Evolutionary conservation across 2,113 vertebrate species (phyloP), one percentile per base, ranked within the genome.

Genomic region (Bubo scandiacus): DNA sequence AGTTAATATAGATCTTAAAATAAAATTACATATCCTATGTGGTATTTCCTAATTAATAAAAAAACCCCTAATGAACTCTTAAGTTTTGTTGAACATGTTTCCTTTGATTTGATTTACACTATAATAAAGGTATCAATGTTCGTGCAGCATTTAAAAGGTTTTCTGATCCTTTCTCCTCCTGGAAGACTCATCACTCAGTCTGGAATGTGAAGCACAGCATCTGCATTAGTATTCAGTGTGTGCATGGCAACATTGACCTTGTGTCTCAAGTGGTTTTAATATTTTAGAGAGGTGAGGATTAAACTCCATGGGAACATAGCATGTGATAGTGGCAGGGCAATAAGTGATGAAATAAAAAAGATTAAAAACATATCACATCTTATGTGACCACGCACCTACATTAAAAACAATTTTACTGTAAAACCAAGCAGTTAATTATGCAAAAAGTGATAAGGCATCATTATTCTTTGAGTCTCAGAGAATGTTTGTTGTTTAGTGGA

Each of bases 271-370:
- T 38, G 81, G 54, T 47, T 93, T 96, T 90, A 95, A 45, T 80
- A 81, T 84, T 86, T 91, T 40, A 92, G 55, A 92, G 54, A 94
- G 59, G 61, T 2, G 13, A 15, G 29, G 70, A 92, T 92, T 95
- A 88, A 96, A 71, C 71, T 96, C 91, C 94, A 96, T 71, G 81
- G 90, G 96, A 96, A 96, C 95, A 52, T 4, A 58, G 61, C 15
- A 42, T 1, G 15, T 65, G 91, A 89, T 26, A 86, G 71, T 36
- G 59, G 49, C 68, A 68, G 9, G 29, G 36, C 47, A 52, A 30
- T 47, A 78, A 90, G 65, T 1, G 27, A 87, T 47, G 72, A 65
- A 88, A 55, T n/a, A 23, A 89, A 81, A 52, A 51, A n/a, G 62
- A 45, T 8, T 8, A 42, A 45, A 68, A 79, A 87, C 63, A 20